Conservation (phyloP, 1,140 invertebrate species). For the Drosophila tani region DNA sequence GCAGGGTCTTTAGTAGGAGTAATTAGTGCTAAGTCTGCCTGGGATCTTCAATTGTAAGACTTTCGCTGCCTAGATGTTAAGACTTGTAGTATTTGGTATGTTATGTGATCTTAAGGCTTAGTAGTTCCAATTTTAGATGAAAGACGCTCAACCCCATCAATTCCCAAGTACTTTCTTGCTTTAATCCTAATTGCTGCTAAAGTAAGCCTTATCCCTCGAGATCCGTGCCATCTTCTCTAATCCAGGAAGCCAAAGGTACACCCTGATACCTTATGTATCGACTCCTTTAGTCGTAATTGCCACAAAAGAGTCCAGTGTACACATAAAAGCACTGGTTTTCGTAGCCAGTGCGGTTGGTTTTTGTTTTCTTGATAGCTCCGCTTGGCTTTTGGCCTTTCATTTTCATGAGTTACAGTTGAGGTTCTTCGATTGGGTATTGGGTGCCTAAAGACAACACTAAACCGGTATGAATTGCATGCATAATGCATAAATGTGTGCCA, state of each 20-base stretch:
- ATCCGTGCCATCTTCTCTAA: neutral
- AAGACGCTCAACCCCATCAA: too few relatives aligned
- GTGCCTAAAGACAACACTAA: constrained; percentile 42
- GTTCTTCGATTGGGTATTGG: constrained; percentile 53
- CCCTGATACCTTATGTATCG: too few relatives aligned
- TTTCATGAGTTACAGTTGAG: constrained; percentile 67
- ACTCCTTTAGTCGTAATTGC: neutral
- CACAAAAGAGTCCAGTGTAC: constrained; percentile 8
- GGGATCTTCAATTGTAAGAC: neutral
- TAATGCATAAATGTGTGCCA: constrained; percentile 57
- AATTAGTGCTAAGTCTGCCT: neutral
- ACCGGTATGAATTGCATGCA: constrained; percentile 55
- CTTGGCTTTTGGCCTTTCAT: constrained; percentile 76
- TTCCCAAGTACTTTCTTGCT: neutral
- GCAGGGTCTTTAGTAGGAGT: constrained; percentile 2
- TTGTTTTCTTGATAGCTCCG: constrained; percentile 38
- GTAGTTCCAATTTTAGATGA: neutral
- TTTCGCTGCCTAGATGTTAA: neutral
- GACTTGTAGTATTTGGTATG: too few relatives aligned
- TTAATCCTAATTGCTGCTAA: neutral
- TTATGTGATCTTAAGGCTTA: too few relatives aligned
- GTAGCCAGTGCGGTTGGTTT: constrained; percentile 27
- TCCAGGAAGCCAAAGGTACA: neutral
- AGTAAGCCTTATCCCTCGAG: neutral
- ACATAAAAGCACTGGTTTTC: constrained; percentile 29